Percentiles rank a stretch among this genome's conserved stretches.
phyloP scores from a whole-genome alignment of 2,113 vertebrate genomes.

The Melanerpes aurifrons region DNA sequence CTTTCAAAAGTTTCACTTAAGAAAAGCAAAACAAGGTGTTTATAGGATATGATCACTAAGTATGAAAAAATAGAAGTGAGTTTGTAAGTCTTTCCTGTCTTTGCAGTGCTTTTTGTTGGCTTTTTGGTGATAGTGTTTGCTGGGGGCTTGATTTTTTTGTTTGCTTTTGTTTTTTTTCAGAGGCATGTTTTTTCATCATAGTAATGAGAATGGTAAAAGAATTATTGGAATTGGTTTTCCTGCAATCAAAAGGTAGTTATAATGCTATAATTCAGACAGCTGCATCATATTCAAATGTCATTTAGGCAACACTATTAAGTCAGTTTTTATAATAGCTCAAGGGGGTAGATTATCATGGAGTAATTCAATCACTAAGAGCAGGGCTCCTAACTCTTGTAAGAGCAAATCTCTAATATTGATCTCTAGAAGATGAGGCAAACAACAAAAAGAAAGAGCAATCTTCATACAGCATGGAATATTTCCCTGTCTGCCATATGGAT shows the following conservation, averaged over 20 bases:
- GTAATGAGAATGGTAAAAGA: not conserved
- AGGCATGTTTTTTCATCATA: not conserved
- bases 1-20: not conserved
- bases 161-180: too few species aligned
- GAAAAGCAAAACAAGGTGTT: not conserved
- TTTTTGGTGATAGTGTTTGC: not conserved
- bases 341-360: conserved; percentile 4
- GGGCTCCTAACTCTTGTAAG: conserved; percentile 28
- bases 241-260: conserved; percentile 9
- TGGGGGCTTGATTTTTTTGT: too few species aligned
- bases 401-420: conserved; percentile 50
- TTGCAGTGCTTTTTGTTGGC: not conserved
- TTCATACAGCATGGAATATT: not conserved
- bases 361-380: conserved; percentile 41
- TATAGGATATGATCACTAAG: not conserved
- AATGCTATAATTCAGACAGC: conserved; percentile 12
- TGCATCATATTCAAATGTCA: conserved; percentile 56
- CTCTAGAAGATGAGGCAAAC: conserved; percentile 30
- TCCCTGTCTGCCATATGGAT: not conserved
- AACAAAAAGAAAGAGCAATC: not conserved
- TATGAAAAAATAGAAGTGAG: not conserved
- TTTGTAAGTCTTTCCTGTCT: not conserved
- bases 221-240: not conserved
- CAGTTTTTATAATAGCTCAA: conserved; percentile 46
- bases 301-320: conserved; percentile 40